phyloP scores from a whole-genome alignment of 2,797 vertebrate species.

The Ceyx erithaca region DNA sequence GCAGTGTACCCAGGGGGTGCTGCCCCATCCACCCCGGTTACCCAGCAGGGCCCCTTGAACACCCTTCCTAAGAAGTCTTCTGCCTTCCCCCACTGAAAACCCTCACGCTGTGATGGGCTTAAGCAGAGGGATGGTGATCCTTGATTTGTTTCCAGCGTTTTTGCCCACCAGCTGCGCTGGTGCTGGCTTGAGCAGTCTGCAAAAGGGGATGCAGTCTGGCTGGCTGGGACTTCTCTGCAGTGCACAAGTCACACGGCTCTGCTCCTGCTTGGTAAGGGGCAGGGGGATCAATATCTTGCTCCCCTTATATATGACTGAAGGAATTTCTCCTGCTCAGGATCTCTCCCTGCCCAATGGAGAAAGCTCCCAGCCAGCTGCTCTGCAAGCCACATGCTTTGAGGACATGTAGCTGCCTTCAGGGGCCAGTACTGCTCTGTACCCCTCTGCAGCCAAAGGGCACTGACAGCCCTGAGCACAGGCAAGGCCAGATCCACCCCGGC shows the following conservation, averaged over 20 bases:
- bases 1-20: not conserved
- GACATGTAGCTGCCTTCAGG: not conserved
- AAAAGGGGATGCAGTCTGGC: not conserved
- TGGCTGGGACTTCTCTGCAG: not conserved
- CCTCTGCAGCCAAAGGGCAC: fast-evolving
- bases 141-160: not conserved
- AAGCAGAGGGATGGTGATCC: not conserved
- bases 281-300: not conserved
- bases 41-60: fast-evolving
- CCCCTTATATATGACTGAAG: not conserved
- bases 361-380: not conserved
- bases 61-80: not conserved
- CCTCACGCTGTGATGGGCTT: not conserved
- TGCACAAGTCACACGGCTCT: not conserved
- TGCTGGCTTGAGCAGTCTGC: not conserved
- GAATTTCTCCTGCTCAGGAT: not conserved
- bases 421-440: not conserved
- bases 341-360: fast-evolving
- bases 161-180: not conserved
- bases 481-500: fast-evolving
- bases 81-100: not conserved
- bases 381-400: fast-evolving
- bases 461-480: not conserved
- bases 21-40: not conserved
- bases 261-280: not conserved